Evolutionary conservation across 2,797 vertebrate genomes (phyloP).

Genomic region (Spinus pinus): DNA sequence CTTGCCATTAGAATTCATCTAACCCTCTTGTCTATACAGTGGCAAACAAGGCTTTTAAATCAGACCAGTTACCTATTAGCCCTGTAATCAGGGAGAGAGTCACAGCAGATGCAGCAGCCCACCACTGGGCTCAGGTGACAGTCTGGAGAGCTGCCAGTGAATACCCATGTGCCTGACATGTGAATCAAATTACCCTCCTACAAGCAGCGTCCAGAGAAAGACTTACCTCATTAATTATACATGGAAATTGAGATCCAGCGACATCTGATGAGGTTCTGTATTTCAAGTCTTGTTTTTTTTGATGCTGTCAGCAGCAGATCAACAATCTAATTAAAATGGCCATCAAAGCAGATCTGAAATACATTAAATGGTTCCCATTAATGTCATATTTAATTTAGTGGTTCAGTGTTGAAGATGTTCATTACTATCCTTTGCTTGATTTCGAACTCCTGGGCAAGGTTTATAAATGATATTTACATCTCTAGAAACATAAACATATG

Average conservation of each 20-base stretch:
- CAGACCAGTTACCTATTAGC: background rate
- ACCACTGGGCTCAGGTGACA: background rate
- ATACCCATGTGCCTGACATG: background rate
- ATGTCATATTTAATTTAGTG: conserved; percentile 71
- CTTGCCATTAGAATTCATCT: background rate
- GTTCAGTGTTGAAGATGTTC: conserved; percentile 43
- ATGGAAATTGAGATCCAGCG: conserved; percentile 29
- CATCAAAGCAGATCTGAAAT: conserved; percentile 59
- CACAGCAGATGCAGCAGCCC: background rate
- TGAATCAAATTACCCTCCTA: background rate
- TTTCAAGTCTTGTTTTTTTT: conserved; percentile 37
- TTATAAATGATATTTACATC: conserved; percentile 45
- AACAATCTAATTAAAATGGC: conserved; percentile 72
- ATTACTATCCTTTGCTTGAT: conserved; percentile 36
- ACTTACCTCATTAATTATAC: conserved; percentile 29
- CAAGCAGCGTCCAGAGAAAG: background rate
- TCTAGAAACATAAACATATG: conserved; percentile 16
- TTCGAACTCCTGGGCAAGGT: conserved; percentile 24
- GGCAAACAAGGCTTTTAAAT: background rate
- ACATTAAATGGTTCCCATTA: conserved; percentile 62
- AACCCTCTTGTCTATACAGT: background rate
- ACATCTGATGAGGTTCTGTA: background rate
- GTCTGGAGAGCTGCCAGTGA: background rate
- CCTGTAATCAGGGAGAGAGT: background rate
- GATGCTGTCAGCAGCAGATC: conserved; percentile 40